Percentiles rank a stretch among this genome's conserved stretches.
phyloP scores from a whole-genome alignment of 2,888 invertebrate genomes.

The Aspidiotus rigidus region DNA sequence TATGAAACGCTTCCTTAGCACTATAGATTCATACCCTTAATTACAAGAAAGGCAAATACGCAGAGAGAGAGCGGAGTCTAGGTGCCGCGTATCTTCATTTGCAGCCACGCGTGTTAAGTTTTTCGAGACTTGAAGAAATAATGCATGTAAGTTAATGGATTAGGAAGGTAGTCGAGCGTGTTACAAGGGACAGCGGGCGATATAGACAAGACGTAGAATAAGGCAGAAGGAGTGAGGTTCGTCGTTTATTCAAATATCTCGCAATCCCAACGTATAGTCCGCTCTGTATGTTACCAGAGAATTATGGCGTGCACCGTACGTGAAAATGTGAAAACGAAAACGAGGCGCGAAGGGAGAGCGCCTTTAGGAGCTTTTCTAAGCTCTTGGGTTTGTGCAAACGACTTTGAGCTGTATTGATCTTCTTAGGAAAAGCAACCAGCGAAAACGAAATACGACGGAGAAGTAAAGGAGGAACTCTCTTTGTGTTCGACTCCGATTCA shows the following conservation, averaged over 20 bases:
- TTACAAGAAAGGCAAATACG: too few relatives aligned
- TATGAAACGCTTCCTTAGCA: too few relatives aligned
- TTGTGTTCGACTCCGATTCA: slow-evolving; percentile 21
- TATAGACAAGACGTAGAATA: neutral
- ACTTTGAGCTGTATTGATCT: slow-evolving; percentile 33
- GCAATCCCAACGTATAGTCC: slow-evolving; percentile 5
- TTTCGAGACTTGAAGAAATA: slow-evolving; percentile 12
- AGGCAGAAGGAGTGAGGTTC: neutral
- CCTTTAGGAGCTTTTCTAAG: slow-evolving; percentile 33
- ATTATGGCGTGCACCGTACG: slow-evolving; percentile 9
- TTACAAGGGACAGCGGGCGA: neutral
- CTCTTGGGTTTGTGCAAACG: slow-evolving; percentile 28
- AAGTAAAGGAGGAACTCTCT: slow-evolving; percentile 23
- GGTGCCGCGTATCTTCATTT: too few relatives aligned
- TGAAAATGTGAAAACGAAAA: slow-evolving; percentile 2
- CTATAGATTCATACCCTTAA: too few relatives aligned
- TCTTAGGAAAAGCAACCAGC: slow-evolving; percentile 28
- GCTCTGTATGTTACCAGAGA: slow-evolving; percentile 7
- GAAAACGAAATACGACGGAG: slow-evolving; percentile 21
- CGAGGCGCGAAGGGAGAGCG: slow-evolving; percentile 11
- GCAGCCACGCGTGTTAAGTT: neutral
- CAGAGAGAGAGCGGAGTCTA: too few relatives aligned
- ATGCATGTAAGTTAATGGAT: slow-evolving; percentile 28
- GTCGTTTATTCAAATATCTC: neutral
- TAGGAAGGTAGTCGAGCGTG: slow-evolving; percentile 17